Conservation (phyloP, 2,113 vertebrate genomes). For the Sinocyclocheilus maitianheensis region DNA sequence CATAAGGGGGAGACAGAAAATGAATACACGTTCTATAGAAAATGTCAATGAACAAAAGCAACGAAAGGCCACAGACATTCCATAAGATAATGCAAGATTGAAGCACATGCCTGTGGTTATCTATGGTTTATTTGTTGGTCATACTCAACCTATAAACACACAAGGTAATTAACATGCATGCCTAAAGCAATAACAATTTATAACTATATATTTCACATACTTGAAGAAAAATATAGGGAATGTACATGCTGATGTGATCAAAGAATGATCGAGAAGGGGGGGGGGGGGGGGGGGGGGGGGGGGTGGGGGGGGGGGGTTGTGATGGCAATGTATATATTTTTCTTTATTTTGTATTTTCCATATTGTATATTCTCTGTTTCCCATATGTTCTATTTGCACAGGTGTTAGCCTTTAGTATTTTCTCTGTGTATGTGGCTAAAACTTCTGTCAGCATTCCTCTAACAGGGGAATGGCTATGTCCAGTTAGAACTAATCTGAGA, state of each 20-base stretch:
- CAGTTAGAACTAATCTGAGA: not conserved
- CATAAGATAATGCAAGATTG: not conserved
- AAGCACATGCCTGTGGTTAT: not conserved
- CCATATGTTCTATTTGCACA: not conserved
- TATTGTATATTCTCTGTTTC: not conserved
- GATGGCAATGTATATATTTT: too few relatives aligned
- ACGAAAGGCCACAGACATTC: not conserved
- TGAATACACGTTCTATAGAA: not conserved
- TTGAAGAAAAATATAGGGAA: not conserved
- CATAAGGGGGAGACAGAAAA: not conserved
- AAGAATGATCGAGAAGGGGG: too few relatives aligned
- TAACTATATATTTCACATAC: not conserved
- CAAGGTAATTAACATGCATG: not conserved
- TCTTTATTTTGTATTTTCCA: too few relatives aligned
- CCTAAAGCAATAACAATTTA: not conserved
- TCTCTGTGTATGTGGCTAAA: not conserved
- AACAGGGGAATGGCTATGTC: not conserved
- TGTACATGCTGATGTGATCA: not conserved
- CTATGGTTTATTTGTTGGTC: not conserved
- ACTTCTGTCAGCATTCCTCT: not conserved
- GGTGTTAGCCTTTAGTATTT: not conserved
- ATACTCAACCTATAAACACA: not conserved
- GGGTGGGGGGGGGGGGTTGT: too few relatives aligned
- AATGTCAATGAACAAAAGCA: slow-evolving; percentile 6
- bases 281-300: too few relatives aligned